phyloP scores from a whole-genome alignment of 2,888 invertebrate genomes.

The Drosophila hamatofila region DNA sequence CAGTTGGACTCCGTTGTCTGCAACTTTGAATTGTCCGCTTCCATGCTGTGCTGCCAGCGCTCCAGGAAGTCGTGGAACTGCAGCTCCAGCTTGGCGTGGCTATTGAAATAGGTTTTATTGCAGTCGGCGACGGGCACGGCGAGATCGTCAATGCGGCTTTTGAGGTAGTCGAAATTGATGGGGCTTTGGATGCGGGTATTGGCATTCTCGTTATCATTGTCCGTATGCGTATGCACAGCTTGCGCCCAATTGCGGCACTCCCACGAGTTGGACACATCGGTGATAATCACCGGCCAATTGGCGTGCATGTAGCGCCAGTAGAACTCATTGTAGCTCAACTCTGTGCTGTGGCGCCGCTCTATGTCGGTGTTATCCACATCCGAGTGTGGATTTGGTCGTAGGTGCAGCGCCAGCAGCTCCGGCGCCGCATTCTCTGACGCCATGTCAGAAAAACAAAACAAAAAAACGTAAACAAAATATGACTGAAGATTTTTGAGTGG shows the following conservation, averaged over 20 bases:
- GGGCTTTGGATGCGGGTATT: slow-evolving; percentile 18
- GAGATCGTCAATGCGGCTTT: slow-evolving; percentile 87
- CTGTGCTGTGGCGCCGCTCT: slow-evolving; percentile 39
- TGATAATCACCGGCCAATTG: slow-evolving; percentile 90
- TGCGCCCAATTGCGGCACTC: slow-evolving; percentile 88
- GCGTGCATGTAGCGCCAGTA: slow-evolving; percentile 86
- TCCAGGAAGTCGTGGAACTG: slow-evolving; percentile 89
- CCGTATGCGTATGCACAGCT: no score
- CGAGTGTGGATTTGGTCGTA: not conserved
- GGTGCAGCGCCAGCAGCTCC: slow-evolving; percentile 52
- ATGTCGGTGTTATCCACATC: slow-evolving; percentile 24
- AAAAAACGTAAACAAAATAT: slow-evolving; percentile 57
- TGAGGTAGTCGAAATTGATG: slow-evolving; percentile 87
- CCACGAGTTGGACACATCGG: slow-evolving; percentile 88
- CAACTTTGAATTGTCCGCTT: not conserved
- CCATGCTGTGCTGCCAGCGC: slow-evolving; percentile 87
- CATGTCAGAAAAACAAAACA: slow-evolving; percentile 53
- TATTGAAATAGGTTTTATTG: slow-evolving; percentile 89
- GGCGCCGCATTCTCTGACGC: slow-evolving; percentile 50
- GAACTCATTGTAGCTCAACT: slow-evolving; percentile 87
- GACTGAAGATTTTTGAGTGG: slow-evolving; percentile 7
- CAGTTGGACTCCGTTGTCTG: slow-evolving; percentile 16
- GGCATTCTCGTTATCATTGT: slow-evolving; percentile 31
- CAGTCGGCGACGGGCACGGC: slow-evolving; percentile 94
- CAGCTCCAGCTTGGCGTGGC: slow-evolving; percentile 90